Evolutionary conservation across 2,888 invertebrate species (phyloP).

Genomic region (Alsophila aescularia): DNA sequence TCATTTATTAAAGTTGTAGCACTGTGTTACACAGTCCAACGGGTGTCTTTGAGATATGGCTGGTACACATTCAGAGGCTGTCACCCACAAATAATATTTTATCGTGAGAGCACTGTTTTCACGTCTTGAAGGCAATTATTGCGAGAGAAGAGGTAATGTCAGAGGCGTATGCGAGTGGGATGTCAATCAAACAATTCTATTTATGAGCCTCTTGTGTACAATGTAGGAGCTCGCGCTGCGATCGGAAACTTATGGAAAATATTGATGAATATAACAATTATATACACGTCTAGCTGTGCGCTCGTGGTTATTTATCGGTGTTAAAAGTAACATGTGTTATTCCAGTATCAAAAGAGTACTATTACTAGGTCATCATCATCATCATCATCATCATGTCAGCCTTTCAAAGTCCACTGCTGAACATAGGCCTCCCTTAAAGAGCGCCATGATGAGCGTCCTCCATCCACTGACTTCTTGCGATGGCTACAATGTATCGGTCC

Average conservation of each 20-base stretch:
- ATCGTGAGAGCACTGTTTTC: slow-evolving; percentile 64
- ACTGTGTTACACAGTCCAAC: slow-evolving; percentile 9
- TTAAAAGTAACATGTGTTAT: too few species aligned
- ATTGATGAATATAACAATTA: background rate
- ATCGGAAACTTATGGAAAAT: background rate
- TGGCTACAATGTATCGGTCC: too few species aligned
- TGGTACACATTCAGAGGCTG: slow-evolving; percentile 72
- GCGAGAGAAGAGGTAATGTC: slow-evolving; percentile 37
- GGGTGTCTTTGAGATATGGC: slow-evolving; percentile 76
- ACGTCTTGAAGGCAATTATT: slow-evolving; percentile 60
- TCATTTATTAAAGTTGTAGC: background rate
- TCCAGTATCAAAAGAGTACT: too few species aligned
- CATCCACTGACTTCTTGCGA: too few species aligned
- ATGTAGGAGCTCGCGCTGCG: background rate
- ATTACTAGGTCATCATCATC: too few species aligned
- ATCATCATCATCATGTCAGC: too few species aligned
- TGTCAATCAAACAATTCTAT: slow-evolving; percentile 48
- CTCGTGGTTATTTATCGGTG: too few species aligned
- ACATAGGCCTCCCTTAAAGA: too few species aligned
- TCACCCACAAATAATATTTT: slow-evolving; percentile 78
- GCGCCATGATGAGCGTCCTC: too few species aligned
- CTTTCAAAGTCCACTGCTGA: too few species aligned
- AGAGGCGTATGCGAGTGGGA: slow-evolving; percentile 33
- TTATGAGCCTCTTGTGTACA: slow-evolving; percentile 19
- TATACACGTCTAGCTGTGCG: too few species aligned